Conservation (phyloP, 2,113 vertebrate genomes). For the Tinamus guttatus region DNA sequence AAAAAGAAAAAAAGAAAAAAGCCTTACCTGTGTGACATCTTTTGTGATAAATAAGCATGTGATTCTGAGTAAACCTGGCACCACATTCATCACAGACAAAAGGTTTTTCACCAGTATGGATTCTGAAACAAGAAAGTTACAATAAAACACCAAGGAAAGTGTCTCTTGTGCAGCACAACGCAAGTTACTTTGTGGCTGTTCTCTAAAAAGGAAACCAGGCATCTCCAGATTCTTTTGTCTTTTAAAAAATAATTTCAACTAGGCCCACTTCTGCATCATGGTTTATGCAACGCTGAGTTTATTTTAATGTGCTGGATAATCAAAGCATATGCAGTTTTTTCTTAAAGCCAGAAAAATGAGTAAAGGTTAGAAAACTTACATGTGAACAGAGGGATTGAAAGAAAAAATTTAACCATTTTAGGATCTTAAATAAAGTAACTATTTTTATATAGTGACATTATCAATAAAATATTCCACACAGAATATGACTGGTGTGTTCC, state of each 20-base stretch:
- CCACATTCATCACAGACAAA: conserved; percentile 94
- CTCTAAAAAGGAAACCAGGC: fast-evolving
- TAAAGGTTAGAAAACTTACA: not conserved
- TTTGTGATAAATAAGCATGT: conserved; percentile 97
- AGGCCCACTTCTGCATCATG: not conserved
- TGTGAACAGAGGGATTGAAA: not conserved
- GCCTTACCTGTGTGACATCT: conserved; percentile 93
- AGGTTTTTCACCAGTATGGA: conserved; percentile 97
- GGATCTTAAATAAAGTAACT: not conserved
- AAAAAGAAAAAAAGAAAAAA: not conserved
- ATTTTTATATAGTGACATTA: not conserved
- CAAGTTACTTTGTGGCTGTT: not conserved
- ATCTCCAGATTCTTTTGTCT: not conserved
- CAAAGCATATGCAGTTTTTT: not conserved
- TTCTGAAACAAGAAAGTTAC: conserved; percentile 82
- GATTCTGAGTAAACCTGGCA: conserved; percentile 96
- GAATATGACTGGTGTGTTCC: fast-evolving
- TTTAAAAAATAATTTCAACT: not conserved
- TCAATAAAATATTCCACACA: not conserved
- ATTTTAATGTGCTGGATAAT: not conserved
- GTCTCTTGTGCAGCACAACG: not conserved
- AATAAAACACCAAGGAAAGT: not conserved
- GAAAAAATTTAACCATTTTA: not conserved
- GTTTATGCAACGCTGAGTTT: not conserved
- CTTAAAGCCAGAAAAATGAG: not conserved